Evolutionary conservation across 2,888 invertebrate genomes (phyloP), one percentile per base, ranked within the genome.

Genomic region (Oscheius sp.): DNA sequence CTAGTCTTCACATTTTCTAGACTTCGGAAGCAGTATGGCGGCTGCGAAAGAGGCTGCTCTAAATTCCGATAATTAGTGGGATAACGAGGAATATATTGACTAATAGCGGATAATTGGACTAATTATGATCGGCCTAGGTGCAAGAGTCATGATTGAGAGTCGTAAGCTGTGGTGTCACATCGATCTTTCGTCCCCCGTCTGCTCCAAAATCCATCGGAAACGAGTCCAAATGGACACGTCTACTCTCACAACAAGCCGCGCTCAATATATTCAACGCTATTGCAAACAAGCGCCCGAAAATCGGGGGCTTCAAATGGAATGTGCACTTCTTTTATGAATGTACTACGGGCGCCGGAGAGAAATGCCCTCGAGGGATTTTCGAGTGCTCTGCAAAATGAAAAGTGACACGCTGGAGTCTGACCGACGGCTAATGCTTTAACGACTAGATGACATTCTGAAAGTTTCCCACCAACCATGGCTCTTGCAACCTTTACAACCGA

Each of bases 261-360:
- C 47, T 63, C 47, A 21, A 63, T 63, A 58, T 58, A 63, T 63
- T 63, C 63, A 48, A n/a, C 47, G 21, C 47, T 21, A n/a, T 33
- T 63, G 47, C 48, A 48, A 48, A 63, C 63, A 63, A 63, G 48
- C 5, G 48, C n/a, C 53, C 63, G 63, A 11, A 58, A 58, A 58
- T 47, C 63, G 63, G n/a, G 48, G 13, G 11, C 63, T 48, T 63
- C 63, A 63, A 63, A 63, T 63, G 47, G 63, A 63, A 63, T 63
- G 33, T 58, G 60, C 60, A n/a, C 60, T 37, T 35, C 37, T 60
- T 60, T 60, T 60, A 60, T 60, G 60, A 60, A 60, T 60, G 60
- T 60, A 60, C 60, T 60, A 33, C 57, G 57, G 57, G 32, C 57
- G 57, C 32, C 29, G 53, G 53, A 53, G 53, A 53, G 53, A 29